Evolutionary conservation across 2,113 vertebrate genomes (phyloP).

Genomic region (Spilogale gracilis): DNA sequence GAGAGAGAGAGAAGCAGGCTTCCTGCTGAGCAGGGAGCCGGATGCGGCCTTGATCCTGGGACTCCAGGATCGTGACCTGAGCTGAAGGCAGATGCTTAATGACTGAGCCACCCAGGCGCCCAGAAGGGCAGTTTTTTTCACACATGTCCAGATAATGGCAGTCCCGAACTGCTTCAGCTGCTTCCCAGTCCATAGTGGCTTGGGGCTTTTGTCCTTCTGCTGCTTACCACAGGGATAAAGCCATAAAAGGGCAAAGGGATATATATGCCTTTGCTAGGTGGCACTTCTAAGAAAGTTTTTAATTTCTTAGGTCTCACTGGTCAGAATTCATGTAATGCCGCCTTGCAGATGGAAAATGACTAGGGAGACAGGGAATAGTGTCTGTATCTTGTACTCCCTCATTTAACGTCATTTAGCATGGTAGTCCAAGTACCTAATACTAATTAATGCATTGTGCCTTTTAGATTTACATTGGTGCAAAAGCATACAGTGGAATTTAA

Average conservation of each 20-base stretch:
- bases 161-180: not conserved
- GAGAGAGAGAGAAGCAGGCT: no score
- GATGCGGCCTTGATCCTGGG: no score
- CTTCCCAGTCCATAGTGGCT: not conserved
- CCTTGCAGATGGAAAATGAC: constrained; percentile 43
- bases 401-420: constrained; percentile 8
- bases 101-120: no score
- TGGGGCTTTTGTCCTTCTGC: not conserved
- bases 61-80: no score
- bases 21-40: no score
- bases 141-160: constrained; percentile 2
- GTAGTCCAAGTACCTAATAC: not conserved
- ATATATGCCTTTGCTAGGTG: constrained; percentile 30
- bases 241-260: not conserved
- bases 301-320: not conserved
- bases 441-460: constrained; percentile 44
- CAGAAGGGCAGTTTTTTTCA: not conserved
- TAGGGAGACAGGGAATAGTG: not conserved
- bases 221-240: not conserved
- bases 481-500: constrained; percentile 99
- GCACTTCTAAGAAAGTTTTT: not conserved
- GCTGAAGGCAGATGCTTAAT: no score
- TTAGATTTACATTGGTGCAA: constrained; percentile 96
- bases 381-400: not conserved
- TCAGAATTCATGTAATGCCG: not conserved